These are phyloP conservation scores for Poecilia wingei DNA, from an alignment of 2,797 vertebrate genomes.

Conservation along the genomic window DNA sequence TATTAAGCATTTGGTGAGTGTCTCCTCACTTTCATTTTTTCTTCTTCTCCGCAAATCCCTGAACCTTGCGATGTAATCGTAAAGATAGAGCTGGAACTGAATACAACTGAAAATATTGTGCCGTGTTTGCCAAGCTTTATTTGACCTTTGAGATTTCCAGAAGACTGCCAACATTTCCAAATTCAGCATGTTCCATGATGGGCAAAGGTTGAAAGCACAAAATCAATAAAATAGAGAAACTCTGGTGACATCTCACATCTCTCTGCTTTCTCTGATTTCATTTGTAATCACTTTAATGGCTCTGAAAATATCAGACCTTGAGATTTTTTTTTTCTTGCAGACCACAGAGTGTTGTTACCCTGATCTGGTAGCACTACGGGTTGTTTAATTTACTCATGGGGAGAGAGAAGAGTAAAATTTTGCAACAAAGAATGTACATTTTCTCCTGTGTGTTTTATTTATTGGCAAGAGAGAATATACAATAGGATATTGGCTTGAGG, in stretches of 20 bases:
- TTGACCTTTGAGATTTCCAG: slow-evolving; percentile 1
- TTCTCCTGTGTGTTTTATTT: not conserved
- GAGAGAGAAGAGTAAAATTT: not conserved
- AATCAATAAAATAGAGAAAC: not conserved
- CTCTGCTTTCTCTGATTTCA: not conserved
- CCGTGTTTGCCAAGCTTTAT: not conserved
- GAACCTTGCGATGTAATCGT: too few relatives aligned
- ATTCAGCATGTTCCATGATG: not conserved
- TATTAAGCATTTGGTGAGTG: too few relatives aligned
- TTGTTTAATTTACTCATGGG: not conserved
- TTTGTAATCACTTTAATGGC: not conserved
- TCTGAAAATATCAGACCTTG: not conserved
- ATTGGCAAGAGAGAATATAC: slow-evolving; percentile 17
- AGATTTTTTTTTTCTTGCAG: not conserved
- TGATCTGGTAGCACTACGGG: not conserved
- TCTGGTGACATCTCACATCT: not conserved
- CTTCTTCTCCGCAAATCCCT: too few relatives aligned
- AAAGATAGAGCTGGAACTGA: too few relatives aligned
- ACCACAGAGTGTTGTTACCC: not conserved
- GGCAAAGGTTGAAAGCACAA: not conserved
- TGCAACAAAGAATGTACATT: not conserved
- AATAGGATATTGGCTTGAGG: slow-evolving; percentile 21
- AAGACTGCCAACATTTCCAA: not conserved
- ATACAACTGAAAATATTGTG: too few relatives aligned
- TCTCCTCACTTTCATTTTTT: too few relatives aligned